These are phyloP conservation scores for Abscondita cerata DNA, from an alignment of 2,888 invertebrate species.

Conservation along the genomic window DNA sequence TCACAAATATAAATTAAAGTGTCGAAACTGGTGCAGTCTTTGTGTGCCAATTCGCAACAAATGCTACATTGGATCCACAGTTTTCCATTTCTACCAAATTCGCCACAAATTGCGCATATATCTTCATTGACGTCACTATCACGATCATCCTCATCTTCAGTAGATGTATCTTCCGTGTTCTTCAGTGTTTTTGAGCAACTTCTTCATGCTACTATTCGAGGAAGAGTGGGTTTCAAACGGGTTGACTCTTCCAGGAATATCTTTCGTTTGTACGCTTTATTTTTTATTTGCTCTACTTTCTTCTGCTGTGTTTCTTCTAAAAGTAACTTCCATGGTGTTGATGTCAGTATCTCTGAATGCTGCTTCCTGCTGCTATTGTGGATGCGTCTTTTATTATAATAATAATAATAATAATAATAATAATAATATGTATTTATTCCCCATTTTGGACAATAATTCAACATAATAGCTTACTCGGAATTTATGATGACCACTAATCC, in stretches of 20 bases:
- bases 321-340: conserved; percentile 1
- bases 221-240: neutral
- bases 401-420: too few species aligned
- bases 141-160: conserved; percentile 3
- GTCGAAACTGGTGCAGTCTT: conserved; percentile 1
- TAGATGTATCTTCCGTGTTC: conserved; percentile 2
- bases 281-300: neutral
- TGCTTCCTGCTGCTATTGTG: conserved; percentile 1
- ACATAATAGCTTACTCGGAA: too few species aligned
- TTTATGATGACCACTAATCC: too few species aligned
- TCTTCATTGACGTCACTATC: neutral
- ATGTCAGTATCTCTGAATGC: conserved; percentile 4
- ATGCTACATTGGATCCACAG: conserved; percentile 3
- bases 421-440: too few species aligned
- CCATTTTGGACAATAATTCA: too few species aligned
- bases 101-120: conserved; percentile 4
- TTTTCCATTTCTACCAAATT: conserved; percentile 5
- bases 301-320: neutral
- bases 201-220: neutral
- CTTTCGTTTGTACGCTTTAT: neutral
- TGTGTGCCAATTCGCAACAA: neutral
- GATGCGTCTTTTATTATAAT: neutral
- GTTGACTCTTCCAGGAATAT: neutral
- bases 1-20: neutral
- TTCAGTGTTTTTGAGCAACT: neutral